Conservation (phyloP, 2,113 vertebrate species). For the Gopherus flavomarginatus region DNA sequence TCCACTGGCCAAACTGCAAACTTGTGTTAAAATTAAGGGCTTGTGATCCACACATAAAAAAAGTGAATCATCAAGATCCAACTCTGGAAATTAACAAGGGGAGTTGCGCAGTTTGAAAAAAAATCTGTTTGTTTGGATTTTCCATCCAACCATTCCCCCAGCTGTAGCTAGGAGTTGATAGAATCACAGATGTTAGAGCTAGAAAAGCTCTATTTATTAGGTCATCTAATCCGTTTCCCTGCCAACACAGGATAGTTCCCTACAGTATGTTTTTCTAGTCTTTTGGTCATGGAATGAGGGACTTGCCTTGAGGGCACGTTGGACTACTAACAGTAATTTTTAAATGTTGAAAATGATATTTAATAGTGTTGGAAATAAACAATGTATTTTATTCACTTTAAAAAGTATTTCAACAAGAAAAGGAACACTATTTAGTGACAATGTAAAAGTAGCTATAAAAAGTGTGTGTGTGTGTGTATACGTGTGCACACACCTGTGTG, state of each 20-base stretch:
- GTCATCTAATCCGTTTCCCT: not conserved
- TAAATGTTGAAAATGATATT: not conserved
- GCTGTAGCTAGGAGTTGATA: not conserved
- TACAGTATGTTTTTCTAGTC: not conserved
- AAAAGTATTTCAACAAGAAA: slow-evolving; percentile 6
- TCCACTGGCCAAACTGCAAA: not conserved
- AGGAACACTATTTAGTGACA: not conserved
- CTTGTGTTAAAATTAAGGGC: not conserved
- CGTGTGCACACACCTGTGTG: not conserved
- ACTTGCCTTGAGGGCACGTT: accelerated
- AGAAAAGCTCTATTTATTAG: not conserved
- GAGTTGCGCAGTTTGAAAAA: slow-evolving; percentile 10
- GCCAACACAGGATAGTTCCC: not conserved
- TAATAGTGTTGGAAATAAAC: not conserved
- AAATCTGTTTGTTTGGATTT: not conserved
- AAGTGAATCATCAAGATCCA: accelerated
- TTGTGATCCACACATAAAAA: not conserved
- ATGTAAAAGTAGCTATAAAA: not conserved
- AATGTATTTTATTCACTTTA: no score
- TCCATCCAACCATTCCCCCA: not conserved
- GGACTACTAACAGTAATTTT: not conserved
- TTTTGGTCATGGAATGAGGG: not conserved
- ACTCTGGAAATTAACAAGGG: not conserved
- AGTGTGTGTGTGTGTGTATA: not conserved
- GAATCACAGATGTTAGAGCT: not conserved